Evolutionary conservation across 2,888 invertebrate species (phyloP).

Genomic region (Hyles lineata): DNA sequence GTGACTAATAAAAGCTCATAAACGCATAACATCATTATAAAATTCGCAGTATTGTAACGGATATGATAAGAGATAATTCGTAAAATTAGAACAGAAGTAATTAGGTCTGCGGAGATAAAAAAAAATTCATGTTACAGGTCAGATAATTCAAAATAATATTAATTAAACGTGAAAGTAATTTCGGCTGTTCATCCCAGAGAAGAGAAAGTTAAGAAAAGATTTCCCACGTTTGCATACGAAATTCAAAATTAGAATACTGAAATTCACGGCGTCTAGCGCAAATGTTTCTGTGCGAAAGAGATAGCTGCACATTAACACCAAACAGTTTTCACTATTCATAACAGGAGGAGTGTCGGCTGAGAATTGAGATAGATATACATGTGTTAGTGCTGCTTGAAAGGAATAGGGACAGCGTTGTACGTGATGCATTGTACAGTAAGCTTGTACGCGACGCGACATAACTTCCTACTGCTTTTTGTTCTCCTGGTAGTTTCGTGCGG

Average conservation of each 20-base stretch:
- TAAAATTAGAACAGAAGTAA: not conserved
- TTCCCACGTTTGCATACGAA: not conserved
- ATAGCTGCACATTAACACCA: not conserved
- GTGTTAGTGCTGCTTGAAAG: slow-evolving; percentile 4
- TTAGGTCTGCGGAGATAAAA: not conserved
- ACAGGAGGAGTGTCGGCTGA: not conserved
- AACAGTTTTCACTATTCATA: not conserved
- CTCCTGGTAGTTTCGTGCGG: not conserved
- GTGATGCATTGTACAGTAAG: slow-evolving; percentile 10
- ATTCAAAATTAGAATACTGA: slow-evolving; percentile 17
- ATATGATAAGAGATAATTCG: slow-evolving; percentile 1
- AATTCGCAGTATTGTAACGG: slow-evolving; percentile 3
- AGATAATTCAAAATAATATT: not conserved
- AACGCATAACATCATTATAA: not conserved
- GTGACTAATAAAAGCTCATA: not conserved
- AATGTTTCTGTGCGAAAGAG: not conserved
- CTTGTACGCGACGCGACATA: not conserved
- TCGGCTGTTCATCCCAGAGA: not conserved
- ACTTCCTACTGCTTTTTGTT: not conserved
- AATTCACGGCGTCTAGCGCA: not conserved
- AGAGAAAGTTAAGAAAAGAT: not conserved
- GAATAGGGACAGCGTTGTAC: slow-evolving; percentile 5
- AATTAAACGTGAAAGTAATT: not conserved
- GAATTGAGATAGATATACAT: slow-evolving; percentile 15
- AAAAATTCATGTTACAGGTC: not conserved